Evolutionary conservation across 2,113 vertebrate genomes (phyloP), one percentile per base, ranked within the genome.

Genomic region (Sardina pilchardus): DNA sequence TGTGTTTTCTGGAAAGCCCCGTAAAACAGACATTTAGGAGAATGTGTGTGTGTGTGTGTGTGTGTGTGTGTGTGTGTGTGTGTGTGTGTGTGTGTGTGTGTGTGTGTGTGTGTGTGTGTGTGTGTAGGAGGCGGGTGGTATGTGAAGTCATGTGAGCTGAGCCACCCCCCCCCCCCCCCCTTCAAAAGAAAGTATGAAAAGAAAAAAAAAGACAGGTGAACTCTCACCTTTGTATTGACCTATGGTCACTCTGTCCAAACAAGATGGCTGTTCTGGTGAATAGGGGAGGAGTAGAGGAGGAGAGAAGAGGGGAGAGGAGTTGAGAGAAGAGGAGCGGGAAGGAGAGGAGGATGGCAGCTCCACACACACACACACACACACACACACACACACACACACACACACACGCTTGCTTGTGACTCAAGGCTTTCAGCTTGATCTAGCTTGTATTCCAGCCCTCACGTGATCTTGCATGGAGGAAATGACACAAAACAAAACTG

Each of bases 61-160:
- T 26, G 39, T 84, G 16, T 42, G 24, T 84, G 19, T 67, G 83
- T 21, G 14, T 43, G 80, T 43, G 39, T 81, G 30, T 81, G 39
- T 17, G 80, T 5, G 8, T 81, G 16, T 67, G 81, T 42, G 26
- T 34, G 42, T 81, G 56, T 48, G 39, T 78, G 21, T 63, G 36
- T n/a, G 12, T 81, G 26, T 75, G 12, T 86, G 56, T 43, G 34
- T 82, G 50, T 86, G 39, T 78, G 24, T 86, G 42, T 78, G 82
- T 87, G 36, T 59, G 63, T 81, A 83, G 50, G 39, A 48, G 71
- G 43, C 63, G 83, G 78, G 63, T 44, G 63, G 84, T 30, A 81
- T 85, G 84, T 86, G 78, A 83, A 84, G 82, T 85, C 39, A 89
- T 78, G 83, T 85, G 82, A 81, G 88, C 78, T 87, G 16, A 88